phyloP scores from a whole-genome alignment of 1,140 invertebrate genomes.

The Heliconius himera region DNA sequence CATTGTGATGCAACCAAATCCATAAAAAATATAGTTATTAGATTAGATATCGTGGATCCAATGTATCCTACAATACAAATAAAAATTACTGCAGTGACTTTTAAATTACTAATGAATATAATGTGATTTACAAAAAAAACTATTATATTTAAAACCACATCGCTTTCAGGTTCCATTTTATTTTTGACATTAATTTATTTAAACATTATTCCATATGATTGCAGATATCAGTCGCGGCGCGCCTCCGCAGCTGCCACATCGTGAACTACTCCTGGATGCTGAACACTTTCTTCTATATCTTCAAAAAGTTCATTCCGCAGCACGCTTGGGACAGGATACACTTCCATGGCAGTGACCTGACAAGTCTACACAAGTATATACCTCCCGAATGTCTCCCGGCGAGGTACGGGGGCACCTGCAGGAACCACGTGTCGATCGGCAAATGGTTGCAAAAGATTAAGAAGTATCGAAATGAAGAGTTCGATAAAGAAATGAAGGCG shows the following conservation, averaged over 20 bases:
- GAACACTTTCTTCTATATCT: conserved; percentile 88
- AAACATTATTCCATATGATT: conserved; percentile 35
- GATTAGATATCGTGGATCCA: no score
- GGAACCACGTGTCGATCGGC: conserved; percentile 36
- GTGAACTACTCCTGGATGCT: conserved; percentile 91
- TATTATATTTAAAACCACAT: neutral
- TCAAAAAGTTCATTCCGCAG: conserved; percentile 89
- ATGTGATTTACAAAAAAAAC: no score
- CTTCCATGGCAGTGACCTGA: conserved; percentile 89
- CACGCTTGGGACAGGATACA: conserved; percentile 83
- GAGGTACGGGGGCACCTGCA: conserved; percentile 85
- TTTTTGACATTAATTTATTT: neutral
- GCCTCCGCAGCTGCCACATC: conserved; percentile 88
- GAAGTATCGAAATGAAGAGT: conserved; percentile 65
- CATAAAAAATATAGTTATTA: no score
- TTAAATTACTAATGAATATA: no score
- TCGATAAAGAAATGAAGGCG: conserved; percentile 70
- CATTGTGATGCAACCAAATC: no score
- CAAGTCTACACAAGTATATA: conserved; percentile 84
- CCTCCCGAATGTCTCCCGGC: conserved; percentile 85
- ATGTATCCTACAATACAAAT: no score
- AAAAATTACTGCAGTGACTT: no score
- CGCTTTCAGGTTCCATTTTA: neutral
- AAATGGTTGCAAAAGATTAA: conserved; percentile 67
- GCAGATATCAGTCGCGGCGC: conserved; percentile 85